Percentiles rank a stretch among this genome's conserved stretches.
Evolutionary conservation across 2,797 vertebrate species (phyloP).

Genomic region (Enteromius argenteus): DNA sequence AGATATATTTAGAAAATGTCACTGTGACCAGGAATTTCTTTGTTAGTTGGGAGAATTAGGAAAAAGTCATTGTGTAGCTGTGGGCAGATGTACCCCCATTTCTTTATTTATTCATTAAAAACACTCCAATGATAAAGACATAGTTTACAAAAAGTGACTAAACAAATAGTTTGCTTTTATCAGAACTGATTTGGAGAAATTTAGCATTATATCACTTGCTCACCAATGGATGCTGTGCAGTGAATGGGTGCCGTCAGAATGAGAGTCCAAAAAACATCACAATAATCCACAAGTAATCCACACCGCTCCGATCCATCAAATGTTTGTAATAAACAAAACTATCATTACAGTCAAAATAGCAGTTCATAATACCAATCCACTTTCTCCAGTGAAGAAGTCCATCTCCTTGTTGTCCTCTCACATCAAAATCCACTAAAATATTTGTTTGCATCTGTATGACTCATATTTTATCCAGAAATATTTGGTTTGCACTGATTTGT

Average conservation of each 20-base stretch:
- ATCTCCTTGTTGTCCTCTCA: not conserved
- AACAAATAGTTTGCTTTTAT: not conserved
- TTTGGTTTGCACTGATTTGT: not conserved
- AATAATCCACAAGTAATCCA: not conserved
- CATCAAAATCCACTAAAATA: not conserved
- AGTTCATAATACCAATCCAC: no score
- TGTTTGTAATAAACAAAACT: not conserved
- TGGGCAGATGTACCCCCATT: not conserved
- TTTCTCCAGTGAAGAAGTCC: not conserved
- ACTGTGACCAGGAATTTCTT: not conserved
- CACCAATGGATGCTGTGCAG: not conserved
- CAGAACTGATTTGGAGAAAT: no score
- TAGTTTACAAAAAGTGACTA: not conserved
- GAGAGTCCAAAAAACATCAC: not conserved
- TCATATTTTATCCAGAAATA: not conserved
- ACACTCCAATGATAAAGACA: not conserved
- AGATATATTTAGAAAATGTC: not conserved
- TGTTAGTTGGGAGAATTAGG: not conserved
- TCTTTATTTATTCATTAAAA: not conserved
- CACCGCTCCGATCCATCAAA: not conserved
- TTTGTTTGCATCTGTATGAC: not conserved
- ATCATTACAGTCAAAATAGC: not conserved
- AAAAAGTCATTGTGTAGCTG: not conserved
- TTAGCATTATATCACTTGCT: not conserved
- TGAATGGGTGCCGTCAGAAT: not conserved